A percentile compares a stretch with the other conserved stretches of the same genome.
Conservation (phyloP, 2,888 invertebrate genomes). For the Ferdinandea cuprea region DNA sequence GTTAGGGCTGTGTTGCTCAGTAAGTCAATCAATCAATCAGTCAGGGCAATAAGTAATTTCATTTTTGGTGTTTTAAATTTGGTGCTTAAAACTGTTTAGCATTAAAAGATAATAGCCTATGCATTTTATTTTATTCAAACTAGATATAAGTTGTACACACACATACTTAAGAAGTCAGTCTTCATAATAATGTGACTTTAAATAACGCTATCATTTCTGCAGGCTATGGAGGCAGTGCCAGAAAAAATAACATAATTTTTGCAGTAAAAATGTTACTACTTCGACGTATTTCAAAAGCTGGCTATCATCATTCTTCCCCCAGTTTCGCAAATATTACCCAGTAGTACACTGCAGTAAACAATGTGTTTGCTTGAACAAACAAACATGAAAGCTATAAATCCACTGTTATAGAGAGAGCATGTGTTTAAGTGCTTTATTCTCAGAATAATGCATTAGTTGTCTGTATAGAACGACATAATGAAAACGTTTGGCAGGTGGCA, state of each 20-base stretch:
- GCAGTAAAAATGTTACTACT: constrained; percentile 31
- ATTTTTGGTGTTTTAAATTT: too few relatives aligned
- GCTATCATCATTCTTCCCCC: constrained; percentile 19
- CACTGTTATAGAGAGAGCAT: constrained; percentile 52
- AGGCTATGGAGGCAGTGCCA: neutral
- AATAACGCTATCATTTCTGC: constrained; percentile 5
- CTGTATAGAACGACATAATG: constrained; percentile 54
- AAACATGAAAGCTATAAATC: constrained; percentile 36
- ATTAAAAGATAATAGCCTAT: too few relatives aligned
- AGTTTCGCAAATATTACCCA: constrained; percentile 42
- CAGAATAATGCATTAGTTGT: constrained; percentile 68
- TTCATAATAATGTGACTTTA: too few relatives aligned
- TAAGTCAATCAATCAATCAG: too few relatives aligned
- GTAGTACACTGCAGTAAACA: constrained; percentile 53
- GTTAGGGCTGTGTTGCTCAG: too few relatives aligned
- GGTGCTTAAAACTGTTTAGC: too few relatives aligned
- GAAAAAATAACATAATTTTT: constrained; percentile 38
- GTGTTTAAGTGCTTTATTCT: constrained; percentile 64
- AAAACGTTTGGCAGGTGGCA: constrained; percentile 61
- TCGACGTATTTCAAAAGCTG: constrained; percentile 44
- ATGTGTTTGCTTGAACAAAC: constrained; percentile 58
- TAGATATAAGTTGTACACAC: too few relatives aligned
- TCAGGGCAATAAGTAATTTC: too few relatives aligned
- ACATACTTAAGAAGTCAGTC: too few relatives aligned
- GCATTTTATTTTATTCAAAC: too few relatives aligned